Conservation (phyloP, 2,113 vertebrate species). For the Dromas ardeola region DNA sequence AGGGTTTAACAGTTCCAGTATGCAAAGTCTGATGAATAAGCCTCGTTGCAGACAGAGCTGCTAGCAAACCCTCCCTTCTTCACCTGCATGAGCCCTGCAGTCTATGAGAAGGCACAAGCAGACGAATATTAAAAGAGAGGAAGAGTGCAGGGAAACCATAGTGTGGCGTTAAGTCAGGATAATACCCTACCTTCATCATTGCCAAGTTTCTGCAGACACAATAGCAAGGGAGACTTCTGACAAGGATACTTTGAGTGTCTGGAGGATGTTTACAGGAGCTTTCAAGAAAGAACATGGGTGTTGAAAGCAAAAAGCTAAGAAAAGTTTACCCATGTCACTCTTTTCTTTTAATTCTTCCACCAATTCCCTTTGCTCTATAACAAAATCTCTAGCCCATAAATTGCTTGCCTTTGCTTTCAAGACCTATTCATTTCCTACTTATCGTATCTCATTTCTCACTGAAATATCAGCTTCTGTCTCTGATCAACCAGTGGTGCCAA, state of each 20-base stretch:
- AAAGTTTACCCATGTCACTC: not conserved
- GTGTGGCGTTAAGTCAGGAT: not conserved
- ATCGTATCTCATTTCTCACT: conserved; percentile 30
- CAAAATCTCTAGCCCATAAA: not conserved
- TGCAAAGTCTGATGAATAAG: not conserved
- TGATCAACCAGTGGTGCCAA: conserved; percentile 48
- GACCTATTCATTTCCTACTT: conserved; percentile 37
- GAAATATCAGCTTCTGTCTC: conserved; percentile 48
- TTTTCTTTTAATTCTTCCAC: not conserved
- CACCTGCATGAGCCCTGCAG: not conserved
- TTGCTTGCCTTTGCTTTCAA: conserved; percentile 1
- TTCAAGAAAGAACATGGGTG: not conserved
- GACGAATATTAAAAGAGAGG: not conserved
- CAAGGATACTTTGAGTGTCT: not conserved
- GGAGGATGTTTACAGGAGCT: not conserved
- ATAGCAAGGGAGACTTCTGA: not conserved
- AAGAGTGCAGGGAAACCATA: not conserved
- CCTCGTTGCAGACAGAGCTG: not conserved
- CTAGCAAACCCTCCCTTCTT: not conserved
- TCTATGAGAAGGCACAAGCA: not conserved
- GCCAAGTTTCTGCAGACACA: not conserved
- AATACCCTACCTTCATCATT: not conserved
- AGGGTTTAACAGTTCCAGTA: not conserved
- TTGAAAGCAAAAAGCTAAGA: not conserved
- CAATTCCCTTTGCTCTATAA: not conserved